These are phyloP conservation scores for Kryptolebias ocellatus DNA, from an alignment of 2,797 vertebrate species.

Conservation along the genomic window DNA sequence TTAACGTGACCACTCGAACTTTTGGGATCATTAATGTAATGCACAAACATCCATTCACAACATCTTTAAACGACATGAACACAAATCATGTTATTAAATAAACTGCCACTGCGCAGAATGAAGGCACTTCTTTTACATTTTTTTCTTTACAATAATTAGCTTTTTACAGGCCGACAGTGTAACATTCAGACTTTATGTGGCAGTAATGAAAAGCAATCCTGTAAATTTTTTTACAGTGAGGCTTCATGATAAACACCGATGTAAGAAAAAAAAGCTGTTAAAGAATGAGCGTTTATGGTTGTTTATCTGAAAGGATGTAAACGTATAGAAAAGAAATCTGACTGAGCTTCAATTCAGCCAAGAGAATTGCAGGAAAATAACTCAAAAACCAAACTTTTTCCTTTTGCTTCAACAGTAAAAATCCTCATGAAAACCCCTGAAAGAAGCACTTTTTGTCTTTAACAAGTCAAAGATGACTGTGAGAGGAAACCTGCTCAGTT, in stretches of 20 bases:
- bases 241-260: background rate
- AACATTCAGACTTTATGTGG: background rate
- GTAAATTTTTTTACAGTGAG: slow-evolving; percentile 2
- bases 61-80: slow-evolving; percentile 5
- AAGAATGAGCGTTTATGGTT: background rate
- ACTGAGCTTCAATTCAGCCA: background rate
- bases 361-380: background rate
- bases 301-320: slow-evolving; percentile 14
- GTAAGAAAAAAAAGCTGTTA: background rate
- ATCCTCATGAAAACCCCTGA: background rate
- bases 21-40: slow-evolving; percentile 2
- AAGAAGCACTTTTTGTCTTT: background rate
- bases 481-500: background rate
- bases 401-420: background rate
- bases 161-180: slow-evolving; percentile 1
- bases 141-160: background rate
- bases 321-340: background rate
- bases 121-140: background rate
- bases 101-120: slow-evolving; percentile 5
- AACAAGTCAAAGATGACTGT: background rate
- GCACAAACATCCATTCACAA: background rate
- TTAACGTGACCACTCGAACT: background rate
- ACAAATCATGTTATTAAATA: slow-evolving; percentile 9
- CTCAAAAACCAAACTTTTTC: background rate
- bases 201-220: background rate